A percentile compares a stretch with the other conserved stretches of the same genome.
Conservation (phyloP, 1,140 invertebrate genomes). For the Panagrolaimus sp. region DNA sequence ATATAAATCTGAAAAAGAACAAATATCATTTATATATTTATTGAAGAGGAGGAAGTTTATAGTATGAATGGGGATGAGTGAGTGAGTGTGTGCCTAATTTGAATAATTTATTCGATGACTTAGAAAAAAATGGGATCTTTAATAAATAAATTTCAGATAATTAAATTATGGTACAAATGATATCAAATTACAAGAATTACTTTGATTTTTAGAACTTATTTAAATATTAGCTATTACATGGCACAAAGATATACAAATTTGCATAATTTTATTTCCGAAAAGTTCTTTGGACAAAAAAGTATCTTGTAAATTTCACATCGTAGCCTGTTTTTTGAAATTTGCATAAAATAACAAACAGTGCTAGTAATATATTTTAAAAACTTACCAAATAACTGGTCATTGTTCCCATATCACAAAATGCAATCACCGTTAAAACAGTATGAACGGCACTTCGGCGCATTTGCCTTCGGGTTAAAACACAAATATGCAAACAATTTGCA, state of each 20-base stretch:
- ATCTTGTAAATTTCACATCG: not conserved
- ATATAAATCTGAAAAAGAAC: conserved; percentile 44
- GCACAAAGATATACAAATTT: not conserved
- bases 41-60: not conserved
- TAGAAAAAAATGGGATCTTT: too few relatives aligned
- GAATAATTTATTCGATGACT: too few relatives aligned
- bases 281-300: not conserved
- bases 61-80: not conserved
- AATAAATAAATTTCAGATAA: too few relatives aligned
- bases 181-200: not conserved
- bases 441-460: conserved; percentile 44
- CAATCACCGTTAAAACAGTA: conserved; percentile 41
- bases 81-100: too few relatives aligned
- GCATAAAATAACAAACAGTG: not conserved
- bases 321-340: not conserved
- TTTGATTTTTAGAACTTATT: not conserved
- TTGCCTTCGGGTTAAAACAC: conserved; percentile 37
- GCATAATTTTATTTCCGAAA: not conserved
- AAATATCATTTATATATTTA: not conserved
- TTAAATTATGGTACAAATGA: too few relatives aligned
- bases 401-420: conserved; percentile 47
- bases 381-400: conserved; percentile 45
- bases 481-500: conserved; percentile 41
- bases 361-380: not conserved
- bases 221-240: not conserved